Percentiles rank a stretch among this genome's conserved stretches.
Conservation (phyloP, 2,888 invertebrate species). For the Pasiphila rectangulata region DNA sequence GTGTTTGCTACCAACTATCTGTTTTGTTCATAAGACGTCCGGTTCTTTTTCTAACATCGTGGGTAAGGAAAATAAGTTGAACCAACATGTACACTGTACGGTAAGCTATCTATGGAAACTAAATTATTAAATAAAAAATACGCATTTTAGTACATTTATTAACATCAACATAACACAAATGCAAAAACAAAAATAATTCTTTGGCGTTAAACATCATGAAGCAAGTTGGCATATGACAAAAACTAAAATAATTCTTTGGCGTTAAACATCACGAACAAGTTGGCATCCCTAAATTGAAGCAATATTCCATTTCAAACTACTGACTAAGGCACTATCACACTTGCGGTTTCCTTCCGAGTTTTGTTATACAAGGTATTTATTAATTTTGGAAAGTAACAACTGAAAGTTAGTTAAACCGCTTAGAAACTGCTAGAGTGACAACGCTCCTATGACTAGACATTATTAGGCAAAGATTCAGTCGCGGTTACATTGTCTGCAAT, state of each 20-base stretch:
- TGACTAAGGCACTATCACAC: too few relatives aligned
- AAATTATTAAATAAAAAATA: not conserved
- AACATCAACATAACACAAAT: conserved; percentile 29
- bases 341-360: too few relatives aligned
- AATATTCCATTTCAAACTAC: too few relatives aligned
- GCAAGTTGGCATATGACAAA: not conserved
- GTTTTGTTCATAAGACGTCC: not conserved
- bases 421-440: too few relatives aligned
- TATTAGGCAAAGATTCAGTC: conserved; percentile 41
- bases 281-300: too few relatives aligned
- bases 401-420: too few relatives aligned
- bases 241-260: conserved; percentile 14
- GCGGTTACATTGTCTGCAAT: conserved; percentile 72
- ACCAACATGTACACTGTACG: too few relatives aligned
- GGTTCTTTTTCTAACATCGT: not conserved
- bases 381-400: too few relatives aligned
- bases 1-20: not conserved
- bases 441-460: too few relatives aligned
- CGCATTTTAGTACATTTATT: conserved; percentile 15
- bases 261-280: conserved; percentile 16
- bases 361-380: too few relatives aligned
- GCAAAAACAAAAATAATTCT: conserved; percentile 30
- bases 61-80: not conserved
- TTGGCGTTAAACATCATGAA: conserved; percentile 12
- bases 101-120: not conserved